A percentile compares a stretch with the other conserved stretches of the same genome.
Evolutionary conservation across 2,113 vertebrate genomes (phyloP).

Genomic region (Triplophysa siluroides): DNA sequence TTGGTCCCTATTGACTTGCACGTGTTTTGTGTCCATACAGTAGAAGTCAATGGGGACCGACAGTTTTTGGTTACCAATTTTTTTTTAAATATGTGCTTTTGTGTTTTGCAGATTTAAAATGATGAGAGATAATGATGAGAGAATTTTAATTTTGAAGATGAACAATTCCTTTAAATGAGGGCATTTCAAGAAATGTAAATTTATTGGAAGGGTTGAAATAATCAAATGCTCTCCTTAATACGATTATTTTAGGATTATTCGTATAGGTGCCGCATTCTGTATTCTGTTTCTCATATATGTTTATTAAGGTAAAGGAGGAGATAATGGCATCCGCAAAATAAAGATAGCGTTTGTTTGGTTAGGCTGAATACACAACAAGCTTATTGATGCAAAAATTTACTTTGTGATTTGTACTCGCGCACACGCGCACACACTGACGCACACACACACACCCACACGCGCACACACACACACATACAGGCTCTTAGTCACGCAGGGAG

Average conservation of each 20-base stretch:
- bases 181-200: background rate
- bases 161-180: too few relatives aligned
- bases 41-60: too few relatives aligned
- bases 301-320: background rate
- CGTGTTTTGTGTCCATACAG: too few relatives aligned
- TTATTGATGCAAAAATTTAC: conserved; percentile 4
- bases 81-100: too few relatives aligned
- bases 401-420: conserved; percentile 25
- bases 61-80: too few relatives aligned
- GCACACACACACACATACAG: conserved; percentile 20
- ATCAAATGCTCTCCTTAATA: background rate
- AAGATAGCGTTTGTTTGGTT: conserved; percentile 11
- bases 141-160: too few relatives aligned
- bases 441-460: background rate
- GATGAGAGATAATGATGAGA: too few relatives aligned
- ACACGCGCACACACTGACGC: too few relatives aligned
- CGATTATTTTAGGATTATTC: background rate
- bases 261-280: background rate
- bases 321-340: background rate
- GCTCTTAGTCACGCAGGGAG: conserved; percentile 35
- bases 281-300: background rate
- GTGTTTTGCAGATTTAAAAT: too few relatives aligned
- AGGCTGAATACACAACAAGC: conserved; percentile 1
- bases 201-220: background rate
- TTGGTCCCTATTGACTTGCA: too few relatives aligned